Conservation (phyloP, 2,113 vertebrate species). For the Zeus faber region DNA sequence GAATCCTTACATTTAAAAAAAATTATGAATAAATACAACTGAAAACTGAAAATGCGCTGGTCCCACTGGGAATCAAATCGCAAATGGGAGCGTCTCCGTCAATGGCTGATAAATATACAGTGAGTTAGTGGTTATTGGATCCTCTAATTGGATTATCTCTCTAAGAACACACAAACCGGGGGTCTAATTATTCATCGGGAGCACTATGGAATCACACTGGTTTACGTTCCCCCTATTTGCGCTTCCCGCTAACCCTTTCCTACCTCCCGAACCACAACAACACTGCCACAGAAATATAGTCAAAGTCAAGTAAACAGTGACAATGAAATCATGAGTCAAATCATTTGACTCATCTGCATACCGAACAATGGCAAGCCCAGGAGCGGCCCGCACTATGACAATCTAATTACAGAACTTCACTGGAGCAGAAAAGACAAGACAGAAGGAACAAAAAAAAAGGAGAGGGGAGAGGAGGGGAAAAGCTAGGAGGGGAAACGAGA, state of each 20-base stretch:
- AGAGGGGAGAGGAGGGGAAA: background rate
- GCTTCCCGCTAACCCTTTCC: slow-evolving; percentile 49
- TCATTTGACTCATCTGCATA: slow-evolving; percentile 63
- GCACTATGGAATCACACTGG: slow-evolving; percentile 42
- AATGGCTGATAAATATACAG: slow-evolving; percentile 52
- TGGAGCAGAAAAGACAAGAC: slow-evolving; percentile 37
- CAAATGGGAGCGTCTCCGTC: slow-evolving; percentile 32
- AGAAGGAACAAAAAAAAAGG: slow-evolving; percentile 4
- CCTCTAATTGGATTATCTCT: slow-evolving; percentile 65
- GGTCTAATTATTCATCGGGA: slow-evolving; percentile 60
- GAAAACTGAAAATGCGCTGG: slow-evolving; percentile 12
- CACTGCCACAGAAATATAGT: slow-evolving; percentile 46
- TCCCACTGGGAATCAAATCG: slow-evolving; percentile 44
- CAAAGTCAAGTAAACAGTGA: slow-evolving; percentile 62
- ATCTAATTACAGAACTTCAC: slow-evolving; percentile 60
- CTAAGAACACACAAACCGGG: slow-evolving; percentile 52
- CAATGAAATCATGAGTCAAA: slow-evolving; percentile 60
- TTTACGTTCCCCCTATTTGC: slow-evolving; percentile 46
- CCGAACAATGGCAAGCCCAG: slow-evolving; percentile 47
- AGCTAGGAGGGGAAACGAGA: too few relatives aligned
- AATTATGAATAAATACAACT: too few relatives aligned
- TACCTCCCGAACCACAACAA: slow-evolving; percentile 56
- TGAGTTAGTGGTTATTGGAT: slow-evolving; percentile 57
- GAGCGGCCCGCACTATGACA: slow-evolving; percentile 52
- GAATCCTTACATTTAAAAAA: too few relatives aligned